These are phyloP conservation scores for Notechis scutatus DNA, from an alignment of 2,113 vertebrate species.

Conservation along the genomic window DNA sequence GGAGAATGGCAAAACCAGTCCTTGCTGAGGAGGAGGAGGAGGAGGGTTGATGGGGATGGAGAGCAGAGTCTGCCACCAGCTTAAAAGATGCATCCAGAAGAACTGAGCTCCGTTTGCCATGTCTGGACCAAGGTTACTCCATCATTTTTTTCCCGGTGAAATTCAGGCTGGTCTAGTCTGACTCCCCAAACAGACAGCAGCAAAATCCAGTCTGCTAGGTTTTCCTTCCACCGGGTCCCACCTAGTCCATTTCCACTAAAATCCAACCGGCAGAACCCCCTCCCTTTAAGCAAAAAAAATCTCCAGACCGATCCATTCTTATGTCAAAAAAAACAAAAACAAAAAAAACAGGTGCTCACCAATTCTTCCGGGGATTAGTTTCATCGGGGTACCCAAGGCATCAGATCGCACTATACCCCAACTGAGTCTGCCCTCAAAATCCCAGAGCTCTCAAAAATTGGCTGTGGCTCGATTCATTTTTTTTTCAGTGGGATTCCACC, in stretches of 20 bases:
- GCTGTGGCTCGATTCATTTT: not conserved
- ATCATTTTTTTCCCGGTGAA: not conserved
- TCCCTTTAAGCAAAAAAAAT: not conserved
- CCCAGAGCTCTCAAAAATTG: not conserved
- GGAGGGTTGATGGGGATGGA: not conserved
- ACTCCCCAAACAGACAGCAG: not conserved
- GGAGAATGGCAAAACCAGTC: not conserved
- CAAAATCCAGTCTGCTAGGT: not conserved
- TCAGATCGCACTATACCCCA: not conserved
- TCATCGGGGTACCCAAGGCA: not conserved
- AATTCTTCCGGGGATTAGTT: not conserved
- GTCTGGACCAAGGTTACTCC: constrained; percentile 24
- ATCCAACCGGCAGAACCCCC: not conserved
- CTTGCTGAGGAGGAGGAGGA: not conserved
- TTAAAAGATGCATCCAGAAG: not conserved
- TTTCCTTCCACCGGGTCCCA: not conserved
- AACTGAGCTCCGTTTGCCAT: not conserved
- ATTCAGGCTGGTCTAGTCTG: not conserved
- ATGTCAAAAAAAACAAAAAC: not conserved
- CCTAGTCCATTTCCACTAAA: constrained; percentile 11
- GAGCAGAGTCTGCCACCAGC: not conserved
- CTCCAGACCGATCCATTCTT: not conserved
- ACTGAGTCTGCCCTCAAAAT: not conserved
- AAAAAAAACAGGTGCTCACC: not conserved
- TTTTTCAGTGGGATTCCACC: not conserved